Evolutionary conservation across 2,113 vertebrate genomes (phyloP).

Genomic region (Edolisoma coerulescens): DNA sequence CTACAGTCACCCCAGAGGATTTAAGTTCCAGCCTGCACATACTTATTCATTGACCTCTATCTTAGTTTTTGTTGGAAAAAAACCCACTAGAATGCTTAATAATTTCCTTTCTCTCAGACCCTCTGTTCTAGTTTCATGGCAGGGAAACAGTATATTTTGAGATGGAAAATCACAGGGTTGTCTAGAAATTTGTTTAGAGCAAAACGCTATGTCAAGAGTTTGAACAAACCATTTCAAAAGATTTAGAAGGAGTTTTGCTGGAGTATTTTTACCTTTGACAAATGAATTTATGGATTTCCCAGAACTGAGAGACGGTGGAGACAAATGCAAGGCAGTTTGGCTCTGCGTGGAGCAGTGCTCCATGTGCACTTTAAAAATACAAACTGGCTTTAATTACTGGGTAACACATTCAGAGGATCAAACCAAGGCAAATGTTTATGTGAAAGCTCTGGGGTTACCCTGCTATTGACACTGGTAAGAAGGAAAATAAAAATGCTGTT

Average conservation of each 20-base stretch:
- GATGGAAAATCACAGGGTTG: constrained; percentile 55
- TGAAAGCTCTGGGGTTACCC: constrained; percentile 15
- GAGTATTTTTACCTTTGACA: constrained; percentile 55
- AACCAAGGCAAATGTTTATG: neutral
- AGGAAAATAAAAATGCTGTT: neutral
- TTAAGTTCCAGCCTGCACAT: constrained; percentile 87
- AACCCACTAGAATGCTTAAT: constrained; percentile 77
- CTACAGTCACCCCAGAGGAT: constrained; percentile 96
- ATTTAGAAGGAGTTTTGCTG: constrained; percentile 24
- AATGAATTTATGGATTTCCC: constrained; percentile 42
- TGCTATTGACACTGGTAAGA: neutral
- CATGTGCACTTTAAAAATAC: neutral
- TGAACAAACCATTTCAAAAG: constrained; percentile 33
- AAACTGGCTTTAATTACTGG: constrained; percentile 29
- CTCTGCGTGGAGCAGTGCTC: neutral
- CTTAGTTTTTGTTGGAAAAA: constrained; percentile 77
- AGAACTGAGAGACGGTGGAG: neutral
- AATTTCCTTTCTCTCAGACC: constrained; percentile 77
- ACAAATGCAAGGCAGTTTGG: neutral
- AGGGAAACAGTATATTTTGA: constrained; percentile 63
- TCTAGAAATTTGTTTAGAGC: constrained; percentile 67
- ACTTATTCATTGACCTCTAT: constrained; percentile 90
- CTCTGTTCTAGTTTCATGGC: constrained; percentile 68
- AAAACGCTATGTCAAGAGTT: constrained; percentile 58
- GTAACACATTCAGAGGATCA: neutral